phyloP scores from a whole-genome alignment of 2,797 vertebrate genomes.

The Gymnoscopelus braueri region DNA sequence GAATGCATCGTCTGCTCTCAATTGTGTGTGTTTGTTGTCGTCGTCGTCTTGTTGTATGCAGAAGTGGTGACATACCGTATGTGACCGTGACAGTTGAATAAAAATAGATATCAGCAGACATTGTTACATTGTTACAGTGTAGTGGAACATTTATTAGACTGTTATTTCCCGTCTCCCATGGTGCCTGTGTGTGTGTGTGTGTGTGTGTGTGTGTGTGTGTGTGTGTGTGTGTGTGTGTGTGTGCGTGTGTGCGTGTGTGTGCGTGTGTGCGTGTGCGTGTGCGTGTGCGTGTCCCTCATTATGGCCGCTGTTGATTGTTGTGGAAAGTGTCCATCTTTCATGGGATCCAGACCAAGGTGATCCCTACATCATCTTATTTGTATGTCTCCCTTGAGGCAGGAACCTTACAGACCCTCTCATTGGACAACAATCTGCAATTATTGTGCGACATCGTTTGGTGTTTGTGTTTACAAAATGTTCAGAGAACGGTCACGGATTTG shows the following conservation, averaged over 20 bases:
- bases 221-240: constrained; percentile 45
- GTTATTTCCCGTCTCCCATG: constrained; percentile 58
- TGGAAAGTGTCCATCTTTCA: constrained; percentile 58
- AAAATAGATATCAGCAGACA: constrained; percentile 52
- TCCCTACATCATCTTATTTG: constrained; percentile 29
- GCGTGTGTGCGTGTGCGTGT: constrained; percentile 56
- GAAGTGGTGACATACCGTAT: constrained; percentile 63
- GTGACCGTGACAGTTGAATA: constrained; percentile 70
- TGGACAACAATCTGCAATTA: constrained; percentile 57
- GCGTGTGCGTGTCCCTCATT: constrained; percentile 59
- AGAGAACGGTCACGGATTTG: constrained; percentile 43
- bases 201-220: constrained; percentile 69
- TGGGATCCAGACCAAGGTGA: constrained; percentile 33
- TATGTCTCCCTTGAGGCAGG: constrained; percentile 18
- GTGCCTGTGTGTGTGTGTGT: constrained; percentile 64
- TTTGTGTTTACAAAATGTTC: constrained; percentile 67
- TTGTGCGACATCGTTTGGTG: constrained; percentile 41
- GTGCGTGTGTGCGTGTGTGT: constrained; percentile 69
- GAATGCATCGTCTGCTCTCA: constrained; percentile 59
- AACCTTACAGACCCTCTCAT: constrained; percentile 44
- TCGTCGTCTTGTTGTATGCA: constrained; percentile 65
- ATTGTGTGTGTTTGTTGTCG: constrained; percentile 58
- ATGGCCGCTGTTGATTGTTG: constrained; percentile 64
- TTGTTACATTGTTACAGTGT: constrained; percentile 64
- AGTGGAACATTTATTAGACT: constrained; percentile 76